Base-by-base conservation (phyloP, 2,113 vertebrate genomes). In the Hippocampus abdominalis region DNA sequence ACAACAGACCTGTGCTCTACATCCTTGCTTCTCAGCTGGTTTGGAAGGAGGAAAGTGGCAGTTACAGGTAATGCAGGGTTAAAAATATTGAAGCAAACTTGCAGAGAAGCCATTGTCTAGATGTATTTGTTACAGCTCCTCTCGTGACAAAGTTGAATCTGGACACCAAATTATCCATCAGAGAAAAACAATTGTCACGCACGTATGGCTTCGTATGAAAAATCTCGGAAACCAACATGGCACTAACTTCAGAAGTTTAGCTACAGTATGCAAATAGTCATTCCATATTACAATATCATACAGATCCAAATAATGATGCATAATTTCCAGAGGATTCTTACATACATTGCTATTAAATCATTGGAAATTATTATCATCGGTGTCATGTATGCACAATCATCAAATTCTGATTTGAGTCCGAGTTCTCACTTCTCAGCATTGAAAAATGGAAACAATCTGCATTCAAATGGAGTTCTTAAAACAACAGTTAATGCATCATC, bases 201-300 rank as follows among this genome's bases (percentile, higher is more conserved):
- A 75, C 66, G 73, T 48, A 21, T 75, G 68, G 61, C 66, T 80
- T 78, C 20, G 67, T 36, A 39, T 66, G 76, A 54, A 74, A 74
- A 66, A 72, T 74, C 39, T 59, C 0, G 1, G 69, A 69, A 54
- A 85, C 32, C 71, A 76, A 84, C 72, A 80, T 81, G 85, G 80
- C 83, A 84, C 78, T 86, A 21, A 81, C 36, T 54, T 81, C 65
- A 73, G 75, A 29, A 68, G 59, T 76, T 72, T 76, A 77, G 65
- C 60, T 77, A 32, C 23, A 46, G 42, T 64, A 64, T 70, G 68
- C 40, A 78, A 69, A 69, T 69, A 73, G 51, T 57, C 25, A 64
- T 44, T 16, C 20, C n/a, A 4, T 62, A n/a, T n/a, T 21, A 5
- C 3, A 40, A 40, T 61, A 39, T 12, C 36, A 64, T 4, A 64